Base-by-base conservation (phyloP, 1,140 invertebrate genomes). In the Drosophila nigrodunni region DNA sequence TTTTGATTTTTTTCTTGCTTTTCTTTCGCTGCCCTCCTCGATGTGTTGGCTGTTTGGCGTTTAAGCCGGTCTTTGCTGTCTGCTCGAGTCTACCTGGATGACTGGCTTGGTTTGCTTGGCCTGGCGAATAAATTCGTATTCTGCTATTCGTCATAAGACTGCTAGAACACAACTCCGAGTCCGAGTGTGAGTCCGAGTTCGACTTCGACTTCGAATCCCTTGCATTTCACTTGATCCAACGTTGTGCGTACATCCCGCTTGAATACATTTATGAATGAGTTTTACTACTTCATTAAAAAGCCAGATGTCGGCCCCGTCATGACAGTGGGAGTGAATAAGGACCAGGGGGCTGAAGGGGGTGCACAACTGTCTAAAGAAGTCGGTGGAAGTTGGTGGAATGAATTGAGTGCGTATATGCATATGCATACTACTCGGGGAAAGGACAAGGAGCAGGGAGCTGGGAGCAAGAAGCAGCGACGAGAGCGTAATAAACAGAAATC, bases 211-310 rank as follows among this genome's bases (percentile, higher is more conserved):
- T 50, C 52, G 70, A 30, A 54, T 54, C 67, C 64, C 73, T 68
- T 21, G 58, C 74, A 74, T 77, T 88, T 82, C 68, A 73, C 80
- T 74, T 78, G 30, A 72, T 67, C 52, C 35, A 69, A 35, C 58
- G 50, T 55, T 70, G 69, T 75, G 82, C 73, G 76, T 78, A 80
- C 68, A 82, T 78, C 76, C 82, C 61, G 70, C 43, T 80, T 90
- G 82, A 82, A 82, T 81, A 79, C 71, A 73, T 92, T 92, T 92
- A 91, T 92, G 91, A 92, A 92, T 92, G 91, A 83, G 80, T 90
- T 92, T 92, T 92, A 92, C 91, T 92, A 92, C 91, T 92, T 92
- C 88, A 91, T 92, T 92, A 92, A 92, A 91, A 68, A 50, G 65
- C 74, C 74, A 74, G 67, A 66, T 76, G 67, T 76, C 49, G 69